Base-by-base conservation (phyloP, 2,113 vertebrate species). In the Scartelaos histophorus region DNA sequence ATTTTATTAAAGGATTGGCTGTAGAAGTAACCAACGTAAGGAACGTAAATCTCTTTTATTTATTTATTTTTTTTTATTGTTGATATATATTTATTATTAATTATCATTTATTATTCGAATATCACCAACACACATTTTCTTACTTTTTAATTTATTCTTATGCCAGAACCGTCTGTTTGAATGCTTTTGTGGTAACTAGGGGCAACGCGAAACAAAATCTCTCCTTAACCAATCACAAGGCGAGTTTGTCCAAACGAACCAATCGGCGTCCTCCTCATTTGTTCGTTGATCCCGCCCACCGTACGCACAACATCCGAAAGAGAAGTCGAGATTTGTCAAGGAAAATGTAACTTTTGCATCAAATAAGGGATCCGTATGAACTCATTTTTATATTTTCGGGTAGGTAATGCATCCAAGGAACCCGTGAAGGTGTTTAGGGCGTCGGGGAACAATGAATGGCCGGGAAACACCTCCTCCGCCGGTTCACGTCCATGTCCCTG, bases 401-500 rank as follows among this genome's bases (percentile, higher is more conserved):
- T 66, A 0, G 22, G 9, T 0, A 1, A 51, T 66, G 57, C 5
- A 1, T 0, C 21, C 0, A 13, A 13, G 51, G 19, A 0, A 13
- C 0, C 3, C 49, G 0, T 71, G 11, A 57, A 66, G 43, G 47
- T 58, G 29, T 11, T 13, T 17, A 6, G 66, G 13, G 46, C 34
- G 1, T 54, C 13, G 22, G 3, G 11, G 81, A 90, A 89, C 19
- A 75, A 98, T 98, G 97, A 97, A 94, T 93, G 95, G 93, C 70
- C 93, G 94, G 69, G 94, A 94, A 76, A 90, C 94, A 43, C 92
- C 93, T 62, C 95, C 95, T 69, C 95, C 95, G 78, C 94, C 96
- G 53, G 93, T 98, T 87, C 97, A 98, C 70, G 95, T 98, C 86
- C 97, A 98, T 16, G 94, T 98, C 85, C 93, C 95, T 90, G 96